Base-by-base conservation (phyloP, 2,113 vertebrate species). In the Peucedramus taeniatus region DNA sequence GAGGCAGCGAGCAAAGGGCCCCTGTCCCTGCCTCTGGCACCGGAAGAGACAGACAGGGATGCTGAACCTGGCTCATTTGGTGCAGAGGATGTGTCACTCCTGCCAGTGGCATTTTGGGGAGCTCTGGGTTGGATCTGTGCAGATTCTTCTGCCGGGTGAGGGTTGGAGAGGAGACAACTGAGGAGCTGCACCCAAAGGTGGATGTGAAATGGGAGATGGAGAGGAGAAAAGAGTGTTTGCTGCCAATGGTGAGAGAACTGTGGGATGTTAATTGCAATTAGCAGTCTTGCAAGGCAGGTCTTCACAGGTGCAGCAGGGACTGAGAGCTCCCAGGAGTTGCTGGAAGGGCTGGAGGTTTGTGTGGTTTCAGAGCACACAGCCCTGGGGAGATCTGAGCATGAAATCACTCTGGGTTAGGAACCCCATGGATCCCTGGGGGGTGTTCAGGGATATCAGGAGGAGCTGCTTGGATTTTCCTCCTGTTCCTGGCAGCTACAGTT, bases 281-380 rank as follows among this genome's bases (percentile, higher is more conserved):
- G 31, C 59, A 74, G 59, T 63, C 39, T 37, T 53, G 91, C 53
- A 57, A 90, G 63, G 53, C 81, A 72, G 63, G 24, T 69, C 37
- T 5, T 80, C 45, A 27, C 44, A 21, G 4, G 3, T 8, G 68
- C n/a, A 45, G 50, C 47, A 40, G 8, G 1, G 9, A 31, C 0
- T 0, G 12, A 54, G 37, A 70, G 50, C 64, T 84, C 54, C 31
- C n/a, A 26, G 13, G 2, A 21, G 54, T 1, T 61, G 63, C 37
- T 80, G 66, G 7, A 7, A 24, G 54, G 85, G 35, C 39, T 10
- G 9, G 4, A 4, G 69, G 14, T 54, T 5, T 18, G 24, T 21
- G 23, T 6, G 23, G 11, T 9, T 33, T 27, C 63, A 31, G 57
- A 30, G 20, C 35, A 37, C 59, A 23, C 6, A 30, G 40, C 22